Conservation (phyloP, 2,888 invertebrate genomes). For the Pollenia labialis region DNA sequence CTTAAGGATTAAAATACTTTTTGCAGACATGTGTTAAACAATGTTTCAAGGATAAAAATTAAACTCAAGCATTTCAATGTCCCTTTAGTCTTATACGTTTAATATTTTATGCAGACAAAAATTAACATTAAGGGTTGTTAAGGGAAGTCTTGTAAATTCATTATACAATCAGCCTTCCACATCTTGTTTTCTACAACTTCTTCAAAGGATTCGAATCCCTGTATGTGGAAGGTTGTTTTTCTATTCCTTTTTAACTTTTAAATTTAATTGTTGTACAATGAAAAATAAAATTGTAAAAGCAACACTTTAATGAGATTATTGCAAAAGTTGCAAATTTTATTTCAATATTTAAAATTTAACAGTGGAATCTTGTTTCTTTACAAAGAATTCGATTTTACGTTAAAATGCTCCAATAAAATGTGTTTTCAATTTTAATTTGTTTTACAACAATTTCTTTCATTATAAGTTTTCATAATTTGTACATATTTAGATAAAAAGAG, state of each 20-base stretch:
- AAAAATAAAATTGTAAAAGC: background rate
- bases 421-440: background rate
- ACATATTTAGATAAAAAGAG: conserved; percentile 14
- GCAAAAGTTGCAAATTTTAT: too few relatives aligned
- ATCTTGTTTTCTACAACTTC: background rate
- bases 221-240: background rate
- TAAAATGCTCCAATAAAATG: too few relatives aligned
- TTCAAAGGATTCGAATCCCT: conserved; percentile 23
- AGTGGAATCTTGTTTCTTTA: too few relatives aligned
- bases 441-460: conserved; percentile 3
- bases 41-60: conserved; percentile 29
- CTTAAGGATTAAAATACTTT: background rate
- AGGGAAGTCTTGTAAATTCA: conserved; percentile 48
- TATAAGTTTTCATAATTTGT: conserved; percentile 17
- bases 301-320: too few relatives aligned
- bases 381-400: too few relatives aligned
- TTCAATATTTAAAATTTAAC: too few relatives aligned
- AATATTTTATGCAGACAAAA: conserved; percentile 12
- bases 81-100: background rate
- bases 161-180: conserved; percentile 14
- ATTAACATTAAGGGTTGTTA: conserved; percentile 29
- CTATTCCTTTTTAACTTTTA: background rate
- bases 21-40: conserved; percentile 5
- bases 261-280: conserved; percentile 1
- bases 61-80: conserved; percentile 22